Conservation (phyloP, 2,113 vertebrate genomes). For the Rhegmatorhina hoffmannsi region DNA sequence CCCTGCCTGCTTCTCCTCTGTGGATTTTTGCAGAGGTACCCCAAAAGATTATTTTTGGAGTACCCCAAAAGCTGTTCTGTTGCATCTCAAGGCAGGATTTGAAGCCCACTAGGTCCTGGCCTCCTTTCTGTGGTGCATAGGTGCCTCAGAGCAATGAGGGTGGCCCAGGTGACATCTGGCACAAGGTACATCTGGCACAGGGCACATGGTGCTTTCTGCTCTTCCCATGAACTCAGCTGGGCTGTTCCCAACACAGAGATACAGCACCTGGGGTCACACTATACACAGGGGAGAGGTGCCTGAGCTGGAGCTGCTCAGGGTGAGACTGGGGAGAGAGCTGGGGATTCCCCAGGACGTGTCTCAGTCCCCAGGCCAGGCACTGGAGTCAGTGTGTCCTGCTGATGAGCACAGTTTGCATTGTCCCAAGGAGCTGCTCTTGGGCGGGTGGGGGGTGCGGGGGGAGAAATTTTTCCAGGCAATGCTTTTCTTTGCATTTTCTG, state of each 20-base stretch:
- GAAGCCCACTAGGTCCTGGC: neutral
- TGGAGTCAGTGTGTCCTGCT: accelerated
- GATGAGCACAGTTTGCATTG: neutral
- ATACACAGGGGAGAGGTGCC: accelerated
- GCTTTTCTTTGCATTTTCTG: neutral
- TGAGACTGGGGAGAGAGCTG: neutral
- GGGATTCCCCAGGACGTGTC: neutral
- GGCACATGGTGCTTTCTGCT: accelerated
- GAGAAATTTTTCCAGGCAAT: neutral
- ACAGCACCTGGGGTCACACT: neutral
- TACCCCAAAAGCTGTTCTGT: neutral
- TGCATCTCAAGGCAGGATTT: neutral
- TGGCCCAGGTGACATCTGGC: neutral
- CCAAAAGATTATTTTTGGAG: neutral
- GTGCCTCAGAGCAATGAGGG: neutral
- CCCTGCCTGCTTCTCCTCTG: accelerated
- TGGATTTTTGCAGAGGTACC: neutral
- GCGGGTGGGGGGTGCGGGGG: no score
- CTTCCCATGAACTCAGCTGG: accelerated
- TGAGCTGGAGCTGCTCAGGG: neutral
- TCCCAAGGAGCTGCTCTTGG: neutral
- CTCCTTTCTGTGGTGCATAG: neutral
- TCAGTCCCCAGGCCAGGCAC: accelerated
- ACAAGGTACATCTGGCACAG: neutral
- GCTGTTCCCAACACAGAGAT: accelerated